phyloP scores from a whole-genome alignment of 2,797 vertebrate genomes.

The Pachyuromys duprasi region DNA sequence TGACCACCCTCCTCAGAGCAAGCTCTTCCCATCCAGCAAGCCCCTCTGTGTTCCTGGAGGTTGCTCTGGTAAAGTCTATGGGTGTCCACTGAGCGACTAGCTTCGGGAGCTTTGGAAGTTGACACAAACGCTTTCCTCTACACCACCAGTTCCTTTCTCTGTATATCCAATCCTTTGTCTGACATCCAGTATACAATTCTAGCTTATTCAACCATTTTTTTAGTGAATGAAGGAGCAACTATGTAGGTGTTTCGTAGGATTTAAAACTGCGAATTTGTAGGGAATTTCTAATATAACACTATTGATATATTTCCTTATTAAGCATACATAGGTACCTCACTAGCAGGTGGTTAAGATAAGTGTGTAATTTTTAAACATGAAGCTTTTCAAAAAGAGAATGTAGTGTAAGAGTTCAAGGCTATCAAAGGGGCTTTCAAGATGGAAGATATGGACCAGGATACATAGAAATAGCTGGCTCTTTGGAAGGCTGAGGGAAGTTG shows the following conservation, averaged over 20 bases:
- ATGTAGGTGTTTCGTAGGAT: neutral
- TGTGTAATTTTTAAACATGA: neutral
- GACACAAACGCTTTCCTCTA: neutral
- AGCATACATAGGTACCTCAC: neutral
- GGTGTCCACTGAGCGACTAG: neutral
- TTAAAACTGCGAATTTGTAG: neutral
- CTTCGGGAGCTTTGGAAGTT: rapidly evolving
- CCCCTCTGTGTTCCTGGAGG: neutral
- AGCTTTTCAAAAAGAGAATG: neutral
- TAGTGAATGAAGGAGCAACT: neutral
- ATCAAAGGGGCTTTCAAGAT: neutral
- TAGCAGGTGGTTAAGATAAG: neutral
- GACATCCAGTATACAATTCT: neutral
- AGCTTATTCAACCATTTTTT: neutral
- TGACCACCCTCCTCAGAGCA: neutral
- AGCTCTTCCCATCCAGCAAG: neutral
- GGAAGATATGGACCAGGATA: neutral
- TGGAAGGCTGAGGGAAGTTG: too few species aligned
- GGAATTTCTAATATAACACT: neutral
- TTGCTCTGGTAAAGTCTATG: neutral
- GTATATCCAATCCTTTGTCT: neutral
- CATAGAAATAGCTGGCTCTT: neutral
- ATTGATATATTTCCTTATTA: neutral
- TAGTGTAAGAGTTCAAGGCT: neutral
- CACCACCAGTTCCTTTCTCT: neutral